Percentiles rank a stretch among this genome's conserved stretches.
These are phyloP conservation scores for Enteromius fasciolatus DNA, from an alignment of 2,797 vertebrate species.

Conservation along the genomic window DNA sequence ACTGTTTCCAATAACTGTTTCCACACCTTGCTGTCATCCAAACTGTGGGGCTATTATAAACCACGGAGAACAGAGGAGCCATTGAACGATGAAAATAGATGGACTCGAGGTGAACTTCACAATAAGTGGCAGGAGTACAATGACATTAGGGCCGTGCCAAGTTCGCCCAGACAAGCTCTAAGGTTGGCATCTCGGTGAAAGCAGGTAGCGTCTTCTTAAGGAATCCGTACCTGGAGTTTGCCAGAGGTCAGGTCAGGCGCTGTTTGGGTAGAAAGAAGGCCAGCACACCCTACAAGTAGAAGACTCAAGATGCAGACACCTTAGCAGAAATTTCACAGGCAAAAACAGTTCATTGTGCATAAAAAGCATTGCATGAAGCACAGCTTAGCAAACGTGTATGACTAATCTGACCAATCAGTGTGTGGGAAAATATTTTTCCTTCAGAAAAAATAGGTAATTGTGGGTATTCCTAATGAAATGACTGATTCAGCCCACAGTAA, in stretches of 20 bases:
- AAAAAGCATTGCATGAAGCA: not conserved
- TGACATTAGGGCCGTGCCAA: conserved; percentile 41
- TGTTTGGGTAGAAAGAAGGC: not conserved
- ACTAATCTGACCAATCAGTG: not conserved
- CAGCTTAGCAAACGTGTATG: not conserved
- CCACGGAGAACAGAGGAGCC: conserved; percentile 57
- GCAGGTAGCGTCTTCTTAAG: conserved; percentile 56
- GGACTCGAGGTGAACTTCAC: conserved; percentile 56
- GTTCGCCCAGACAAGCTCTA: conserved; percentile 23
- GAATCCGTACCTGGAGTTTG: conserved; percentile 48
- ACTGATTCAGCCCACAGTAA: not conserved
- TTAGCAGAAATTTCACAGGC: not conserved
- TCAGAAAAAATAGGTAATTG: not conserved
- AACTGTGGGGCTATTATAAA: conserved; percentile 45
- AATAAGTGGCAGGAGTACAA: conserved; percentile 43
- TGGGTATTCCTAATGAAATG: not conserved
- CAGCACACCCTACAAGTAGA: not conserved
- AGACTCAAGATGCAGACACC: not conserved
- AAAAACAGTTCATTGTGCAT: not conserved
- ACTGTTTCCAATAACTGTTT: conserved; percentile 54
- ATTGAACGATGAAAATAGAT: conserved; percentile 56
- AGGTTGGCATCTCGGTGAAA: conserved; percentile 54
- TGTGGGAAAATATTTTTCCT: not conserved
- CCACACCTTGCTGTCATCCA: conserved; percentile 45
- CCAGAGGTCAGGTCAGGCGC: conserved; percentile 46